These are phyloP conservation scores for Drosophila micromelanica DNA, from an alignment of 1,140 invertebrate genomes.

Conservation along the genomic window DNA sequence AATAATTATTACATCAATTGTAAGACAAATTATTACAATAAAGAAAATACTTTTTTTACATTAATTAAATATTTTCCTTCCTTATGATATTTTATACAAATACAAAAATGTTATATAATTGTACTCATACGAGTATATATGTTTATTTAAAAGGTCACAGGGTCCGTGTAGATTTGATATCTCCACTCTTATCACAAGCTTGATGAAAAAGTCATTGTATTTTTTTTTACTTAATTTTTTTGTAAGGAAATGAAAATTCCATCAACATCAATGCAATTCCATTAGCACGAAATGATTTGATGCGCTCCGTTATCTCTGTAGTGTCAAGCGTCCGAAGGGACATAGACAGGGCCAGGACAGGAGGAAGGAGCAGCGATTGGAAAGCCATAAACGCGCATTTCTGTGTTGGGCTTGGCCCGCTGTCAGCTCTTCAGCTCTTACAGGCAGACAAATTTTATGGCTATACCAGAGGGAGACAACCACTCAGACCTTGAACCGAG, in stretches of 20 bases:
- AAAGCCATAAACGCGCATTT: conserved; percentile 68
- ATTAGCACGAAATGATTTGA: conserved; percentile 80
- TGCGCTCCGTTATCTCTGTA: conserved; percentile 64
- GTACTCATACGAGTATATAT: not conserved
- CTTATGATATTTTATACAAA: too few relatives aligned
- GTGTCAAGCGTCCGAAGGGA: conserved; percentile 40
- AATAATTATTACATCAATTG: too few relatives aligned
- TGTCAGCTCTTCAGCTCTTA: conserved; percentile 18
- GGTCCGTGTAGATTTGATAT: not conserved
- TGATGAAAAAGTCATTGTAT: conserved; percentile 4
- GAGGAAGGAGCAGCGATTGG: conserved; percentile 51
- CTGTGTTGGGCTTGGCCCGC: conserved; percentile 3
- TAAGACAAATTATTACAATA: too few relatives aligned
- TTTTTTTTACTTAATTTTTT: not conserved
- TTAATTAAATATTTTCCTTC: too few relatives aligned
- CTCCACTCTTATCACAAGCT: not conserved
- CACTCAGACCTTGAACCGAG: conserved; percentile 27
- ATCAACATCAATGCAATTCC: conserved; percentile 78
- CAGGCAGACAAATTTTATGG: conserved; percentile 34
- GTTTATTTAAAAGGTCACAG: not conserved
- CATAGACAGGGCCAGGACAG: conserved; percentile 12
- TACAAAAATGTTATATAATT: not conserved
- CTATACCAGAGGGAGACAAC: conserved; percentile 26
- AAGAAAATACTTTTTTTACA: too few relatives aligned
- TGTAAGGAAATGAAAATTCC: conserved; percentile 55